phyloP scores from a whole-genome alignment of 2,113 vertebrate genomes.

The Pachypanchax playfairii region DNA sequence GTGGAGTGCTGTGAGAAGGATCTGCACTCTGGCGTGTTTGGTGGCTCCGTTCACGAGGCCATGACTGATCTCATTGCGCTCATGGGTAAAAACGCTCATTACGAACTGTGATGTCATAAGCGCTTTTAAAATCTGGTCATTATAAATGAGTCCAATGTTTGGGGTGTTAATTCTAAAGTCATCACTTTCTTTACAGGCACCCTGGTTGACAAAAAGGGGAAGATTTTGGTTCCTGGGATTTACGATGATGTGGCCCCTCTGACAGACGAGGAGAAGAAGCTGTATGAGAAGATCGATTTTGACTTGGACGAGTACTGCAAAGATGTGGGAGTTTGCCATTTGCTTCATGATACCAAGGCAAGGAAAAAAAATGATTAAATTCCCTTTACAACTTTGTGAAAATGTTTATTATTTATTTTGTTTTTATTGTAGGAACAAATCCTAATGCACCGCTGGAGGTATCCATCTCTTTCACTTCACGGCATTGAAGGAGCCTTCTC shows the following conservation, averaged over 20 bases:
- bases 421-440: constrained; percentile 80
- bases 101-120: accelerated
- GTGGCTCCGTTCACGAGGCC: constrained; percentile 93
- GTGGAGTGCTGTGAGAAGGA: constrained; percentile 87
- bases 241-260: constrained; percentile 83
- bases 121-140: not conserved
- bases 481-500: constrained; percentile 98
- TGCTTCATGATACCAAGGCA: constrained; percentile 88
- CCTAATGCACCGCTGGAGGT: constrained; percentile 96
- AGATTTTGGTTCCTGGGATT: constrained; percentile 88
- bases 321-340: constrained; percentile 82
- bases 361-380: not conserved
- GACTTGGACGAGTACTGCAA: constrained; percentile 88
- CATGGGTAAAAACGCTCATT: constrained; percentile 89
- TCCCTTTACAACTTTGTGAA: accelerated
- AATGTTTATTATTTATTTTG: accelerated
- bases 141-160: not conserved
- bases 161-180: not conserved
- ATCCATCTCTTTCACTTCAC: constrained; percentile 94
- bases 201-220: constrained; percentile 84
- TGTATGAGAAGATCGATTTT: constrained; percentile 94
- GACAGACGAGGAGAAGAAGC: constrained; percentile 83
- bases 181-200: constrained; percentile 72
- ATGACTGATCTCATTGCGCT: constrained; percentile 93
- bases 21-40: constrained; percentile 95